Conservation (phyloP, 2,797 vertebrate genomes). For the Astyanax mexicanus region DNA sequence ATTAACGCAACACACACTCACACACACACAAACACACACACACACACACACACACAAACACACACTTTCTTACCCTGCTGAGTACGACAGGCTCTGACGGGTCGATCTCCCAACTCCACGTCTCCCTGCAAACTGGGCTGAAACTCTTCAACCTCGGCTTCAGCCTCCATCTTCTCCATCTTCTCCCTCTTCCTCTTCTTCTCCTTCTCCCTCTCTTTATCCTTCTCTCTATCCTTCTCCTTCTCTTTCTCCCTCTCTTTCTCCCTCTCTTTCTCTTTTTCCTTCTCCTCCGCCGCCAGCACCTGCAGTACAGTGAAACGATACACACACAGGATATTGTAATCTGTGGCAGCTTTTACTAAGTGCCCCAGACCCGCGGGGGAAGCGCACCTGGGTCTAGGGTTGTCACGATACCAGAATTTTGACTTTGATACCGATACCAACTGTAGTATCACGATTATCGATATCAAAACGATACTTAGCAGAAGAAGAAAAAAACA, state of each 20-base stretch:
- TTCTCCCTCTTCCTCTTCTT: conserved; percentile 96
- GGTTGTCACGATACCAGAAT: too few relatives aligned
- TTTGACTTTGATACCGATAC: too few relatives aligned
- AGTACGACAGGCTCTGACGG: conserved; percentile 90
- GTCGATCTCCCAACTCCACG: conserved; percentile 86
- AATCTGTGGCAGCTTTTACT: too few relatives aligned
- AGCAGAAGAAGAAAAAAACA: too few relatives aligned
- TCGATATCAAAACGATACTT: too few relatives aligned
- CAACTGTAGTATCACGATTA: too few relatives aligned
- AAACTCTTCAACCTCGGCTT: conserved; percentile 87
- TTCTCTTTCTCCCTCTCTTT: conserved; percentile 92
- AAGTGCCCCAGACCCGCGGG: too few relatives aligned
- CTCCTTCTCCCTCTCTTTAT: conserved; percentile 90
- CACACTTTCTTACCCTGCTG: conserved; percentile 89
- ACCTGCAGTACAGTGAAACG: conserved; percentile 28
- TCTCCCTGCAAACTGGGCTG: conserved; percentile 74
- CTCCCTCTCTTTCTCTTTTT: conserved; percentile 93
- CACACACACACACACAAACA: too few relatives aligned
- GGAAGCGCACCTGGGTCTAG: too few relatives aligned
- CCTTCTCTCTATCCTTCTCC: conserved; percentile 93
- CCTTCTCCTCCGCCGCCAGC: conserved; percentile 84
- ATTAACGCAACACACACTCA: too few relatives aligned
- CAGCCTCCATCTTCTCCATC: conserved; percentile 87
- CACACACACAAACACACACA: too few relatives aligned
- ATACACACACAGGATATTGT: too few relatives aligned